Percentiles rank a stretch among this genome's conserved stretches.
phyloP scores from a whole-genome alignment of 2,797 vertebrate genomes.

The Chloroceryle inda region DNA sequence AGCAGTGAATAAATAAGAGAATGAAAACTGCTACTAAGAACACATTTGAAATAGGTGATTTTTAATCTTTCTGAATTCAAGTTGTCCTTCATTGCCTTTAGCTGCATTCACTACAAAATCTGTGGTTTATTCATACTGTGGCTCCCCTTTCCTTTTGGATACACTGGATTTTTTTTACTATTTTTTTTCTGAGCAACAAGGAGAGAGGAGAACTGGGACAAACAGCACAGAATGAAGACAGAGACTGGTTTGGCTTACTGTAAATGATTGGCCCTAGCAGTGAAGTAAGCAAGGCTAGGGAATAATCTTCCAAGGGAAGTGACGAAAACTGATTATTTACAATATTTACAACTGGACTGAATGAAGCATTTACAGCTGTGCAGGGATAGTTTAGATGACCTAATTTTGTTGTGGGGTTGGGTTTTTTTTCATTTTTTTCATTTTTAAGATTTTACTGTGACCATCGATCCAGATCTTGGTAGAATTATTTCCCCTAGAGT shows the following conservation, averaged over 20 bases:
- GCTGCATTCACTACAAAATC: neutral
- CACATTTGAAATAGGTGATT: neutral
- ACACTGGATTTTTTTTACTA: neutral
- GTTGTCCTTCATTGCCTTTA: neutral
- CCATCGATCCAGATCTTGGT: neutral
- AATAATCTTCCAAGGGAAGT: constrained; percentile 24
- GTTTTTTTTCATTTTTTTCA: neutral
- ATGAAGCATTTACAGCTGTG: neutral
- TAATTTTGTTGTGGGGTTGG: neutral
- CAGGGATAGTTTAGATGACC: neutral
- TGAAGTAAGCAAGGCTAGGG: neutral
- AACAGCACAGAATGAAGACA: constrained; percentile 9
- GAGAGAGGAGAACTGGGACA: neutral
- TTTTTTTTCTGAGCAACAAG: neutral
- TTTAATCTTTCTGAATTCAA: neutral
- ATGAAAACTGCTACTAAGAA: neutral
- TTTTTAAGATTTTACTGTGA: neutral
- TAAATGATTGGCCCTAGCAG: neutral
- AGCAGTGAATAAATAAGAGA: neutral
- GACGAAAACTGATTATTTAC: constrained; percentile 30
- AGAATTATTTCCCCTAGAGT: constrained; percentile 27
- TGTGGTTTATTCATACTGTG: neutral
- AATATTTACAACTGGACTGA: constrained; percentile 32
- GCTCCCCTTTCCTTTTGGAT: neutral
- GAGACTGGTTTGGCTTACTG: neutral